A percentile compares a stretch with the other conserved stretches of the same genome.
Conservation (phyloP, 2,888 invertebrate genomes). For the Lasioglossum lativentre region DNA sequence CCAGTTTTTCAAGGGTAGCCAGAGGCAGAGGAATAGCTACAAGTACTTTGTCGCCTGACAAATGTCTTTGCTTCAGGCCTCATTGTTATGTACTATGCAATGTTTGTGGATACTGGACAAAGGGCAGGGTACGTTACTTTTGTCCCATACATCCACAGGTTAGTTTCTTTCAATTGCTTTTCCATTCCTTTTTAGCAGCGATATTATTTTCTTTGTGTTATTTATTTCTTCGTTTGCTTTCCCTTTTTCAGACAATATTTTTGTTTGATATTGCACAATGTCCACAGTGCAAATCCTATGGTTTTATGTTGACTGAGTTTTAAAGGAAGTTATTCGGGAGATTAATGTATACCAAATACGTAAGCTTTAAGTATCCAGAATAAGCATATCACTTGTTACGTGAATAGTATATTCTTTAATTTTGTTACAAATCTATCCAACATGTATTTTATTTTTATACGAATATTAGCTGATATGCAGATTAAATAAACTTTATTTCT, state of each 20-base stretch:
- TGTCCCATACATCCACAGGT: conserved; percentile 59
- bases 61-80: conserved; percentile 47
- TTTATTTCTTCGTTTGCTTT: conserved; percentile 19
- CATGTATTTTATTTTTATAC: background rate
- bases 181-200: background rate
- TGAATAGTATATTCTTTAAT: background rate
- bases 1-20: background rate
- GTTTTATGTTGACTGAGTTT: conserved; percentile 68
- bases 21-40: conserved; percentile 34
- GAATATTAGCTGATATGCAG: background rate
- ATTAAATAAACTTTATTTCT: conserved; percentile 30
- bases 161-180: background rate
- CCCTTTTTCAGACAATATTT: conserved; percentile 85
- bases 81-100: conserved; percentile 43
- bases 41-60: background rate
- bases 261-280: conserved; percentile 85
- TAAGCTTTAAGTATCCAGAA: background rate
- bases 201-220: background rate
- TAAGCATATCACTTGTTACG: background rate
- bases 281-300: conserved; percentile 83
- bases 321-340: background rate
- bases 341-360: background rate
- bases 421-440: background rate
- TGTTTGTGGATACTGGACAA: conserved; percentile 53
- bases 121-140: conserved; percentile 51